Base-by-base conservation (phyloP, 2,797 vertebrate species). In the Crenuchus spilurus region DNA sequence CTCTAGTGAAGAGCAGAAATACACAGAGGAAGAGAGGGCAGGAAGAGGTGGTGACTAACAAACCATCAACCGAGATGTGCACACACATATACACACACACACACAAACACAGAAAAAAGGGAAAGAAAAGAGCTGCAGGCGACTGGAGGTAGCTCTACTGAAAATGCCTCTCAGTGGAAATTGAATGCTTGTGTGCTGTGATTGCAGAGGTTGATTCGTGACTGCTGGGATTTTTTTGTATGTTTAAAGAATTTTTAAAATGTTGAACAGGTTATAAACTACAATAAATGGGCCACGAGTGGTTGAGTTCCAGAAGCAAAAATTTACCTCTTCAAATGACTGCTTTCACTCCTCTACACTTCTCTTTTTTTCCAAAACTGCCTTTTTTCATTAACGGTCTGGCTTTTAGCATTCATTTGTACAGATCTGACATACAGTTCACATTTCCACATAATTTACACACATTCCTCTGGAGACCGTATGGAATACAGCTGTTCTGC, bases 391-490 rank as follows among this genome's bases (percentile, higher is more conserved):
- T 46, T 44, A 44, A 54, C 28, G 11, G 51, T 14, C 5, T 24
- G 14, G 48, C 48, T 44, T 44, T 54, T 55, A 64, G 55, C 42
- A 60, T 51, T 67, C 62, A 39, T 66, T 30, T 49, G 58, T 49
- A 31, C 31, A 39, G 42, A 28, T 33, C 41, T 49, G 33, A 54
- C 63, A 67, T 67, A 42, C 42, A 49, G 20, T 48, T 49, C 63
- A 74, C 31, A 67, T 60, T 74, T 74, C 33, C 54, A 60, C 22
- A 48, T 67, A 30, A 67, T 74, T 60, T 58, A 30, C 72, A 60
- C 24, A 4, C 49, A 22, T 48, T 74, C 30, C 61, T 49, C 63
- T 49, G 39, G 72, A 41, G 72, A 58, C 44, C 18, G 18, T 37
- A 49, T 6, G 8, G 10, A 44, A 28, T 37, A 39, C 62, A 66